Conservation (phyloP, 2,797 vertebrate genomes). For the Spinus olivaceus region DNA sequence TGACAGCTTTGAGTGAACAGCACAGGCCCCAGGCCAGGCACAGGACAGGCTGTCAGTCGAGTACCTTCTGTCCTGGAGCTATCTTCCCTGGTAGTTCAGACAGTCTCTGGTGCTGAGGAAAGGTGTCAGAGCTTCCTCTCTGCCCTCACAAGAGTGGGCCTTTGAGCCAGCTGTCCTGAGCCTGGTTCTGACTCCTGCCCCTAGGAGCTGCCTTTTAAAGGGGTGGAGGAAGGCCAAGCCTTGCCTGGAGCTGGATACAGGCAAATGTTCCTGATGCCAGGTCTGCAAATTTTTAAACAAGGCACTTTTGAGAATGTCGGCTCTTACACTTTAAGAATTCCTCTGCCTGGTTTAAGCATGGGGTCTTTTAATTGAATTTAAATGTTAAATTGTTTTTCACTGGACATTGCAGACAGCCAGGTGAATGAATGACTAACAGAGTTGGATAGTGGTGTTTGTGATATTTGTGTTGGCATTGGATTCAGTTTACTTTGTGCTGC, state of each 20-base stretch:
- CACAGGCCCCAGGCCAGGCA: background rate
- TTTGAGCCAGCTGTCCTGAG: background rate
- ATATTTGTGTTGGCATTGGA: slow-evolving; percentile 5
- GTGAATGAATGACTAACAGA: background rate
- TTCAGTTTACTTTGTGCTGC: slow-evolving; percentile 12
- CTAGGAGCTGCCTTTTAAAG: background rate
- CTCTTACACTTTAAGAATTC: background rate
- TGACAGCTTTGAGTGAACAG: background rate
- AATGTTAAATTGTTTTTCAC: background rate
- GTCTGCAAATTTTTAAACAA: background rate
- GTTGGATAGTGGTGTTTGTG: background rate
- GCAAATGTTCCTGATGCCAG: background rate
- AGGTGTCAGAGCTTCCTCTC: background rate
- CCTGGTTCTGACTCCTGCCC: background rate
- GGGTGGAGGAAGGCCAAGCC: background rate
- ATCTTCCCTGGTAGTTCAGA: background rate
- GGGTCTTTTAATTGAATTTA: background rate
- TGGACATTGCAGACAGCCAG: background rate
- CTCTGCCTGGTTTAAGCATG: background rate
- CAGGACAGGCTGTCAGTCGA: background rate
- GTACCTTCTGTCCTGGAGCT: background rate
- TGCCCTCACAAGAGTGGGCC: background rate
- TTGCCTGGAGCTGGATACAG: background rate
- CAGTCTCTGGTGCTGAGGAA: background rate
- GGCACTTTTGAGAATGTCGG: background rate